These are phyloP conservation scores for Trachythela sp. DNA, from an alignment of 64 coral and sea anemone species.

Conservation along the genomic window DNA sequence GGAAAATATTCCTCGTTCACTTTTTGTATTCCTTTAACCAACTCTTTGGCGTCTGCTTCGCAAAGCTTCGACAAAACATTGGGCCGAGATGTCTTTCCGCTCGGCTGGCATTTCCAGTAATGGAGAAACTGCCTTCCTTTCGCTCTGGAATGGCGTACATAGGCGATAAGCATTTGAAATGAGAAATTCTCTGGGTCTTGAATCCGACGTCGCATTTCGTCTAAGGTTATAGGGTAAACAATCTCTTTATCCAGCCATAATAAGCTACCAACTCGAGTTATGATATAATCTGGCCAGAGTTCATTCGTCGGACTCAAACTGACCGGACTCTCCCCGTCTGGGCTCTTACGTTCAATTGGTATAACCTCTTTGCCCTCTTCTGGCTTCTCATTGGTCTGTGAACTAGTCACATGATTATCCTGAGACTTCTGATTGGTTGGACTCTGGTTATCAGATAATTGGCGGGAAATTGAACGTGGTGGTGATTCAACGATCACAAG, in stretches of 20 bases:
- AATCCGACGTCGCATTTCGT: background rate
- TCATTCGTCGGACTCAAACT: background rate
- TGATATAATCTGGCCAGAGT: background rate
- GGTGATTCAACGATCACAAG: background rate
- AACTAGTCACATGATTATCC: background rate
- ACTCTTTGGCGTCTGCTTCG: constrained; percentile 1
- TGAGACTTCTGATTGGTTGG: background rate
- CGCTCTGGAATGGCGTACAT: background rate
- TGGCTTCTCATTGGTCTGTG: background rate
- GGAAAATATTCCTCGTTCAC: constrained; percentile 10
- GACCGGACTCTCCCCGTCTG: background rate
- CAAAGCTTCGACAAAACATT: background rate
- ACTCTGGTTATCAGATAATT: background rate
- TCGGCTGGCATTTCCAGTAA: constrained; percentile 22
- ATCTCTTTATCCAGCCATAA: background rate
- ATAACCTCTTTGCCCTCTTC: background rate
- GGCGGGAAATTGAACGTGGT: background rate
- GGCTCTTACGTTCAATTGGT: background rate
- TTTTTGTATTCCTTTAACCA: background rate
- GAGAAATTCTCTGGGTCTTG: constrained; percentile 18
- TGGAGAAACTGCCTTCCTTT: constrained; percentile 7
- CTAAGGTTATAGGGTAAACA: background rate
- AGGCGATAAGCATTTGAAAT: constrained; percentile 17
- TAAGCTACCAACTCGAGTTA: background rate
- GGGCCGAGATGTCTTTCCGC: background rate